Evolutionary conservation across 2,888 invertebrate species (phyloP).

Genomic region (Noctua comes): DNA sequence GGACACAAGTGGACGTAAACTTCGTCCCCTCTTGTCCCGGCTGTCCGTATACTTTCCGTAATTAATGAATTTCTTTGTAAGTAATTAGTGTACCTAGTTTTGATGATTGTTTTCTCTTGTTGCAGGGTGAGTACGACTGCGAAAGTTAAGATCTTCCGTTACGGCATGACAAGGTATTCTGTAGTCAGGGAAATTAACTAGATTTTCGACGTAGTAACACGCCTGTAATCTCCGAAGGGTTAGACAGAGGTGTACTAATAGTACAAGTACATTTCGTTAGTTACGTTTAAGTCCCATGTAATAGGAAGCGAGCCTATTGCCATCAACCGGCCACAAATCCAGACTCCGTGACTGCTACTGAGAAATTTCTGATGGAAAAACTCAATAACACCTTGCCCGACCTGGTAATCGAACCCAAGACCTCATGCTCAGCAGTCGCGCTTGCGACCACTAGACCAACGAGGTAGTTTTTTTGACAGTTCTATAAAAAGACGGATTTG

Average conservation of each 20-base stretch:
- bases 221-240: no score
- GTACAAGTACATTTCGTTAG: no score
- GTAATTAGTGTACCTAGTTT: conserved; percentile 19
- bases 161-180: conserved; percentile 25
- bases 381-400: no score
- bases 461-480: neutral
- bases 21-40: conserved; percentile 32
- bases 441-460: no score
- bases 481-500: neutral
- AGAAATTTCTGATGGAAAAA: no score
- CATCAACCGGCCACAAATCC: no score
- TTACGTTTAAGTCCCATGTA: no score
- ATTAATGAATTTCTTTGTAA: conserved; percentile 45
- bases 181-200: neutral
- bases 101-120: conserved; percentile 56
- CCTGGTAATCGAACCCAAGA: no score
- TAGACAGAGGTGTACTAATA: no score
- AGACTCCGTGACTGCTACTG: no score
- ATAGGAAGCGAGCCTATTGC: no score
- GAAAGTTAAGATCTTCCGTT: neutral
- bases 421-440: no score
- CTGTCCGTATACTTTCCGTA: conserved; percentile 29
- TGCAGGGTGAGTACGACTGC: conserved; percentile 61
- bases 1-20: conserved; percentile 59
- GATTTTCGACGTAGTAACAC: neutral